phyloP scores from a whole-genome alignment of 2,113 vertebrate genomes.

The Mola mola region DNA sequence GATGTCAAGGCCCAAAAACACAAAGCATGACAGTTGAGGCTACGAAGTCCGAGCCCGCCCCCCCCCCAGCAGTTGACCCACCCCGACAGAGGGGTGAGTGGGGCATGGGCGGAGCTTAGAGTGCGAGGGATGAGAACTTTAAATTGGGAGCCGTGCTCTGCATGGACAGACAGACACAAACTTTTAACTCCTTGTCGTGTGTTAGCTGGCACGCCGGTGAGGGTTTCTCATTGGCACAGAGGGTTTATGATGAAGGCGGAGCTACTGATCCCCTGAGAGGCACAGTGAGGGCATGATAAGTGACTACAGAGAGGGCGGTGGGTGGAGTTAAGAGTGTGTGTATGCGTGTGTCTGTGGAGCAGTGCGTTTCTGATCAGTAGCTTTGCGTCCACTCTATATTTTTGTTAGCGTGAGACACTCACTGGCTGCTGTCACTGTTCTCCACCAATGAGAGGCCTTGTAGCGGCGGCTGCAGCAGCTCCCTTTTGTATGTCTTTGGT shows the following conservation, averaged over 20 bases:
- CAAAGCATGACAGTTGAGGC: slow-evolving; percentile 62
- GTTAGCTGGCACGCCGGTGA: slow-evolving; percentile 85
- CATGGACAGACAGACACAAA: slow-evolving; percentile 37
- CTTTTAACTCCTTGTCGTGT: slow-evolving; percentile 40
- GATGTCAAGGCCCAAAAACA: slow-evolving; percentile 63
- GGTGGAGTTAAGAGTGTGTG: slow-evolving; percentile 50
- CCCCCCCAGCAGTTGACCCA: slow-evolving; percentile 2
- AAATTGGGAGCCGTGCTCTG: slow-evolving; percentile 27
- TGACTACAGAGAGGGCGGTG: slow-evolving; percentile 29
- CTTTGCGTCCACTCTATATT: slow-evolving; percentile 59
- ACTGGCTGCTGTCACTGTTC: slow-evolving; percentile 91
- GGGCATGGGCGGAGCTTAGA: slow-evolving; percentile 16
- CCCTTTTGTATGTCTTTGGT: slow-evolving; percentile 99
- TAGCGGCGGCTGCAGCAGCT: slow-evolving; percentile 86
- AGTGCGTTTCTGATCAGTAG: slow-evolving; percentile 80
- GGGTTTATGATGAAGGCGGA: slow-evolving; percentile 83
- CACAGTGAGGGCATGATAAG: slow-evolving; percentile 58
- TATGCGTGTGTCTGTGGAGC: slow-evolving; percentile 64
- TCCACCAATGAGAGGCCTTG: slow-evolving; percentile 92
- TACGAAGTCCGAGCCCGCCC: slow-evolving; percentile 51
- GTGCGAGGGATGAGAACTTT: slow-evolving; percentile 48
- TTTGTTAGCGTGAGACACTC: slow-evolving; percentile 46
- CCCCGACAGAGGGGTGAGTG: not conserved
- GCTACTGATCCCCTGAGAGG: slow-evolving; percentile 89
- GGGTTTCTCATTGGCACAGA: slow-evolving; percentile 82